Base-by-base conservation (phyloP, 1,140 invertebrate species). In the Paraescarpia echinospica region DNA sequence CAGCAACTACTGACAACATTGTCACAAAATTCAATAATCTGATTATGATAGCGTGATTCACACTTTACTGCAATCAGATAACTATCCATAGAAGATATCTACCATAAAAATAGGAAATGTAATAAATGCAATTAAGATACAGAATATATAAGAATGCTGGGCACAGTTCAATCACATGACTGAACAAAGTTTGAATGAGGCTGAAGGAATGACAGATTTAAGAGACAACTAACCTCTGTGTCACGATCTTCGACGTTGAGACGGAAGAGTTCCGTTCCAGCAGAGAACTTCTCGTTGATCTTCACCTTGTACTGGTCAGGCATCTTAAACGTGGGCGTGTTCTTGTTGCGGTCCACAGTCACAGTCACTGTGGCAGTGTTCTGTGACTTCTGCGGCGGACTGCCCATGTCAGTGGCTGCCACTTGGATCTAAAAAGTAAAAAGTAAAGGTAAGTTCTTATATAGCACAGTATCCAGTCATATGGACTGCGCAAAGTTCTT, bases 251-350 rank as follows among this genome's bases (percentile, higher is more conserved):
- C 91, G 34, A 94, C 94, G 1, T 33, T n/a, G 33, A 95, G 93
- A 89, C 33, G 91, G 34, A 94, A 35, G 2, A 95, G 94, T 33
- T 91, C 90, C 18, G 92, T 93, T 0, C 93, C 92, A 1, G 93
- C 51, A 12, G 34, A 2, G 27, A 93, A 41, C 41, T 93, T 94
- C 90, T 95, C 94, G 18, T 92, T 91, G 34, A 95, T 93, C n/a
- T 93, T 92, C 33, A 35, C 90, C 14, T 92, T 91, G 90, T 94
- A 94, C 12, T 93, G 93, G 1, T 92, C 51, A 51, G 89, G 48
- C 48, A 93, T 92, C 91, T 94, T 94, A 91, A 95, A 95, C 2
- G 94, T 93, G 59, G 95, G 95, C 59, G 94, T 89, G 33, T 93
- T 89, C 59, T 90, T 31, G 88, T 95, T 95, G 35, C 95, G 93